These are phyloP conservation scores for Leptocoma aspasia DNA, from an alignment of 2,113 vertebrate genomes.

Conservation along the genomic window DNA sequence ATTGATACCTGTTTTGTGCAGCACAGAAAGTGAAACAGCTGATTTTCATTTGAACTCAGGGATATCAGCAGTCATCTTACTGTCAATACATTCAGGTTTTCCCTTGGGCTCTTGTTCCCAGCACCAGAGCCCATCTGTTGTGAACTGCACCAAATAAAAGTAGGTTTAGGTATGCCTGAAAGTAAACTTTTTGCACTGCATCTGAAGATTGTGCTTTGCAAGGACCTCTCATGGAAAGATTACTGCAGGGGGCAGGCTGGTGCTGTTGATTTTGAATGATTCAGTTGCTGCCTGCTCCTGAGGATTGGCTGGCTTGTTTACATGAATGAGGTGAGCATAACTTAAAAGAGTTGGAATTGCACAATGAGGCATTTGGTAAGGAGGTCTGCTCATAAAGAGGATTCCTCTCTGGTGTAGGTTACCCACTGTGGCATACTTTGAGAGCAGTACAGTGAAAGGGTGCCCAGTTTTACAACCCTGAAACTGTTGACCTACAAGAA, in stretches of 20 bases:
- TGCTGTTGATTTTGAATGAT: not conserved
- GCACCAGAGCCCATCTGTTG: not conserved
- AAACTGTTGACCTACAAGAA: not conserved
- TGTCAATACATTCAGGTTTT: not conserved
- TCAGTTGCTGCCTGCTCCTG: not conserved
- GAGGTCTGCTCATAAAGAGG: not conserved
- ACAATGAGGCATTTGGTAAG: fast-evolving
- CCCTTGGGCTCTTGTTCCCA: not conserved
- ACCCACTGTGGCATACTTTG: not conserved
- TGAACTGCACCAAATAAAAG: not conserved
- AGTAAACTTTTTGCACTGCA: not conserved
- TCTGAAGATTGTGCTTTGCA: not conserved
- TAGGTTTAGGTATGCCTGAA: not conserved
- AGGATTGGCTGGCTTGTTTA: not conserved
- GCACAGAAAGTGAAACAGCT: not conserved
- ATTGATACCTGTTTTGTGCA: not conserved
- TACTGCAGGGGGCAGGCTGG: not conserved
- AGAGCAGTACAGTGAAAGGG: not conserved
- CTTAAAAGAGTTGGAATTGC: not conserved
- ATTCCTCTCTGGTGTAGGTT: not conserved
- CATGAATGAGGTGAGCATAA: not conserved
- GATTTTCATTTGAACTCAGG: not conserved
- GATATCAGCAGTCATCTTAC: not conserved
- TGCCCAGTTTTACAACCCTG: not conserved
- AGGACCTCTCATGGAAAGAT: not conserved